phyloP scores from a whole-genome alignment of 2,113 vertebrate genomes.

The Malurus melanocephalus region DNA sequence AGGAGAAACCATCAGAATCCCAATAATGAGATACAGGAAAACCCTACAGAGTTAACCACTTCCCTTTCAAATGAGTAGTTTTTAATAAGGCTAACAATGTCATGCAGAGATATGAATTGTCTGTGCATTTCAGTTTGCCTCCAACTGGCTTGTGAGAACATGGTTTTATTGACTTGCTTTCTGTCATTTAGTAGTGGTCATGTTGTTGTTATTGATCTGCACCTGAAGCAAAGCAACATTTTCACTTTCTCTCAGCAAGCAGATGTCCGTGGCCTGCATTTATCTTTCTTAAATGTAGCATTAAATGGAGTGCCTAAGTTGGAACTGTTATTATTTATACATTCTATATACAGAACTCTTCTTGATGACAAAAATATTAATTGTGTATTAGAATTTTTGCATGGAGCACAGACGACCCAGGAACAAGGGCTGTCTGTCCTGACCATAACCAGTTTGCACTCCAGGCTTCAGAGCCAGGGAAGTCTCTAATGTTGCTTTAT shows the following conservation, averaged over 20 bases:
- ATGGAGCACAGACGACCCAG: background rate
- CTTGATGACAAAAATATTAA: background rate
- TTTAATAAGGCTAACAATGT: background rate
- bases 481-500: background rate
- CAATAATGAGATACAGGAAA: background rate
- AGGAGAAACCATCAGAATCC: background rate
- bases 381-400: background rate
- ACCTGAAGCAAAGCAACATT: background rate
- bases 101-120: background rate
- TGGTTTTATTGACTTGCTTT: conserved; percentile 15
- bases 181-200: background rate
- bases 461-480: background rate
- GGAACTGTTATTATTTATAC: background rate
- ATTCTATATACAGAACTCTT: background rate
- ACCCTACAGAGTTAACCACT: background rate
- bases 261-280: background rate
- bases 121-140: background rate
- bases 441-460: background rate
- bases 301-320: background rate
- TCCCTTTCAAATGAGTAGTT: background rate
- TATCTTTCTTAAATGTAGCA: background rate
- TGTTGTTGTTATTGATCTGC: background rate
- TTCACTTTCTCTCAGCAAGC: background rate
- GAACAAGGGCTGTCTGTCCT: background rate
- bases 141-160: background rate